Base-by-base conservation (phyloP, 2,113 vertebrate genomes). In the Oncorhynchus masou region DNA sequence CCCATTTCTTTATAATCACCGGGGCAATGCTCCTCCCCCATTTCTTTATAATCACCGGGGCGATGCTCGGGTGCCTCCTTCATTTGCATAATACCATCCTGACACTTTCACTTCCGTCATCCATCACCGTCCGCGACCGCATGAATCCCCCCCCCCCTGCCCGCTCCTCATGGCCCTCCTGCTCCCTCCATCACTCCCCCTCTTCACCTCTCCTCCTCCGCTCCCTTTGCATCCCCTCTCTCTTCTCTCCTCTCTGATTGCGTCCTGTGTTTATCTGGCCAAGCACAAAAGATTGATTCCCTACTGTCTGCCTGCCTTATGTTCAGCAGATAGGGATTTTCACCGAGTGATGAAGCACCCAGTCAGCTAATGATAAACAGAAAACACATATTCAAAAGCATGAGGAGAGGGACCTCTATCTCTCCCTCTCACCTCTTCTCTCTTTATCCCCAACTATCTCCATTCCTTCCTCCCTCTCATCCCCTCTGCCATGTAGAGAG, bases 1-100 rank as follows among this genome's bases (percentile, higher is more conserved):
- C 34, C 34, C 34, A 6, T 7, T 6, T 34, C 34, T 34, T 6
- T 39, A 39, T 39, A 39, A 39, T 39, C 34, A 39, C 34, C 1
- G 1, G 34, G 34, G 34, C 34, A 7, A 39, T 39, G 7, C 34
- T 39, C 6, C 90, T 95, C 92, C 97, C 95, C 89, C 94, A 94
- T 94, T 94, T 94, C 93, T 95, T 15, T 94, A 92, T 96, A 96
- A 97, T 96, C 97, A 98, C 94, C 96, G 95, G 94, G 91, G 95
- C 95, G 93, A 95, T 95, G 95, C 94, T 95, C 90, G 93, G 93
- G 96, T 97, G 95, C 94, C 95, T 95, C 88, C 90, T 89, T 93
- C 91, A 98, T 98, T 98, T 99, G 95, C 97, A 97, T 98, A 97
- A 96, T 94, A 94, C 94, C 94, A 92, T 95, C 95, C 95, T 97